A percentile compares a stretch with the other conserved stretches of the same genome.
Conservation (phyloP, 1,140 invertebrate species). For the Drosophila arizonae region DNA sequence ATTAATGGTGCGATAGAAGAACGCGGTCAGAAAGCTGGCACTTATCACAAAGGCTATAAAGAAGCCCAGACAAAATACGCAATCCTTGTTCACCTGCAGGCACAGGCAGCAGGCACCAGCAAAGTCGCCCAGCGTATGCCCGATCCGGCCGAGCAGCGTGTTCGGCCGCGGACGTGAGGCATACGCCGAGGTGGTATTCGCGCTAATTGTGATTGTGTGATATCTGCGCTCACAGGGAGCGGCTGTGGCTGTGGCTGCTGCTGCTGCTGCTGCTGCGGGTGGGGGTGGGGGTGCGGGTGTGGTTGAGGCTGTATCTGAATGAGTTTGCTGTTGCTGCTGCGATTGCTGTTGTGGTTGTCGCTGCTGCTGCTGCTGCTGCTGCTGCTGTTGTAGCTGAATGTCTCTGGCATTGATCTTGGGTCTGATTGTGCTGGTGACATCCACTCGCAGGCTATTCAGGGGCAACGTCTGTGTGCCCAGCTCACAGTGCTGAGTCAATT, state of each 20-base stretch:
- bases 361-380: constrained; percentile 11
- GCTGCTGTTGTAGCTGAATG: neutral
- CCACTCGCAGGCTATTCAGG: neutral
- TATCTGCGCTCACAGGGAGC: constrained; percentile 58
- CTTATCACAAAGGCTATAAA: constrained; percentile 77
- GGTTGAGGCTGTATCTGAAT: constrained; percentile 28
- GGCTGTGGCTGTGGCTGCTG: too few species aligned
- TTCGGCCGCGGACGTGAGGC: neutral
- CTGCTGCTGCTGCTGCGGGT: too few species aligned
- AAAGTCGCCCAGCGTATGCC: constrained; percentile 54
- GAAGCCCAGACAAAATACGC: constrained; percentile 76
- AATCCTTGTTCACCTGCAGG: constrained; percentile 77
- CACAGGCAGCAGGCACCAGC: constrained; percentile 66
- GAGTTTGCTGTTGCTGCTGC: neutral
- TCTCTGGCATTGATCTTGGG: neutral
- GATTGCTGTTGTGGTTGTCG: neutral
- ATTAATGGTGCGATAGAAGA: constrained; percentile 74
- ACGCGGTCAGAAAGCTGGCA: constrained; percentile 75
- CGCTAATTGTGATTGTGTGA: constrained; percentile 65
- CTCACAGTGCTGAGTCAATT: constrained; percentile 25
- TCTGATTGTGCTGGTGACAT: neutral
- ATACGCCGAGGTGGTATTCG: constrained; percentile 35
- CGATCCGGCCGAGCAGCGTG: constrained; percentile 27
- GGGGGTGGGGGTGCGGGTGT: too few species aligned
- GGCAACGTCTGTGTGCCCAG: constrained; percentile 52